Conservation (phyloP, 1,140 invertebrate genomes). For the Ganaspis sp. region DNA sequence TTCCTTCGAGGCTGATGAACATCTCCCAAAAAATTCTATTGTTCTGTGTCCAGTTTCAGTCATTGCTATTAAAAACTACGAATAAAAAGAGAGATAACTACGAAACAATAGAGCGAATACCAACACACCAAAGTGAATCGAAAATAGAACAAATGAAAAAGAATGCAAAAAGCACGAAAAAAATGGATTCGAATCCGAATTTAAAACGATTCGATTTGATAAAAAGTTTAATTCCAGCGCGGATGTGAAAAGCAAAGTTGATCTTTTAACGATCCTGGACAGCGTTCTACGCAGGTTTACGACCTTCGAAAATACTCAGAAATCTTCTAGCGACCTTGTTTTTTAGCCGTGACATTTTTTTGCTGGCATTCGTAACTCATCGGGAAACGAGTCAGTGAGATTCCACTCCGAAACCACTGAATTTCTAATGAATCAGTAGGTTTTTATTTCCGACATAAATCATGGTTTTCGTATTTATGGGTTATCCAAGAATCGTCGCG, state of each 20-base stretch:
- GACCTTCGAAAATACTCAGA: conserved; percentile 26
- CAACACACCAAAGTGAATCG: background rate
- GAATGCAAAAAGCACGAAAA: background rate
- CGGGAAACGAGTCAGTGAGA: background rate
- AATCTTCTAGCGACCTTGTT: conserved; percentile 9
- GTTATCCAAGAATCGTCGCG: conserved; percentile 2
- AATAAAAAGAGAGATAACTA: no score
- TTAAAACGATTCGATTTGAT: background rate
- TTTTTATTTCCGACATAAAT: conserved; percentile 23
- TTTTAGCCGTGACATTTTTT: conserved; percentile 20
- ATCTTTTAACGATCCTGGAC: background rate
- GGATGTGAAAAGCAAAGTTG: background rate
- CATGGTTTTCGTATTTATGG: conserved; percentile 27
- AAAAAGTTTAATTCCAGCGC: background rate
- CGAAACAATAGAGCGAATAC: no score
- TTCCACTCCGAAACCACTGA: conserved; percentile 10
- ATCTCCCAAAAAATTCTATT: no score
- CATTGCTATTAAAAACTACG: no score
- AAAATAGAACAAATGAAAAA: background rate
- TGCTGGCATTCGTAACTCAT: conserved; percentile 14
- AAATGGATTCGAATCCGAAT: background rate
- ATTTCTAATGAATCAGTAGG: conserved; percentile 9
- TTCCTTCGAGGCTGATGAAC: no score
- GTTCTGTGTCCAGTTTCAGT: no score
- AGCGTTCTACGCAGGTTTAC: conserved; percentile 3